Evolutionary conservation across 2,797 vertebrate genomes (phyloP).

Genomic region (Steatocranus sp.): DNA sequence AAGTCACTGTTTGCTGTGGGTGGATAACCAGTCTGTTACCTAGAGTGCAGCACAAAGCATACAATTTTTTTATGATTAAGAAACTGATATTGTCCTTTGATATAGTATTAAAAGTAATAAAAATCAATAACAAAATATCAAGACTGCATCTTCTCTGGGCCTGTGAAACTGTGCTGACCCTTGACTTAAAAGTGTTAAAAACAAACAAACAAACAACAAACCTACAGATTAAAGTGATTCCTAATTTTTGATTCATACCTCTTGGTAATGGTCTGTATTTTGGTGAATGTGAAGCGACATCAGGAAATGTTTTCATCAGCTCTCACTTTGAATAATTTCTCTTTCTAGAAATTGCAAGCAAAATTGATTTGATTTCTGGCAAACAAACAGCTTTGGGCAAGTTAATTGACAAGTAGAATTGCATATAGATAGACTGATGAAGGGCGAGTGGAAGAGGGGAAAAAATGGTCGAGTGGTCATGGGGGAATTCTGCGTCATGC

Average conservation of each 20-base stretch:
- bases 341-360: conserved; percentile 3
- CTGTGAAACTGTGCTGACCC: neutral
- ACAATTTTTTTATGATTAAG: neutral
- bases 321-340: conserved; percentile 6
- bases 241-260: neutral
- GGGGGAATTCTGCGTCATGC: conserved; percentile 47
- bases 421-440: conserved; percentile 61
- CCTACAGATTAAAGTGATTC: neutral
- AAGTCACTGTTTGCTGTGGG: neutral
- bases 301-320: neutral
- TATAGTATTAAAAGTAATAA: neutral
- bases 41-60: neutral
- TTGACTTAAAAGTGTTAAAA: neutral
- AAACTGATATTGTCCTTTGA: neutral
- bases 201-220: neutral
- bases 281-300: neutral
- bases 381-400: conserved; percentile 10
- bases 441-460: conserved; percentile 16
- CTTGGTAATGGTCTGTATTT: fast-evolving
- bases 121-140: neutral
- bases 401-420: conserved; percentile 53
- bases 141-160: neutral
- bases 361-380: conserved; percentile 17
- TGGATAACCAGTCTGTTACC: neutral
- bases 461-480: conserved; percentile 31